These are phyloP conservation scores for Scomber scombrus DNA, from an alignment of 2,113 vertebrate species.

Conservation along the genomic window DNA sequence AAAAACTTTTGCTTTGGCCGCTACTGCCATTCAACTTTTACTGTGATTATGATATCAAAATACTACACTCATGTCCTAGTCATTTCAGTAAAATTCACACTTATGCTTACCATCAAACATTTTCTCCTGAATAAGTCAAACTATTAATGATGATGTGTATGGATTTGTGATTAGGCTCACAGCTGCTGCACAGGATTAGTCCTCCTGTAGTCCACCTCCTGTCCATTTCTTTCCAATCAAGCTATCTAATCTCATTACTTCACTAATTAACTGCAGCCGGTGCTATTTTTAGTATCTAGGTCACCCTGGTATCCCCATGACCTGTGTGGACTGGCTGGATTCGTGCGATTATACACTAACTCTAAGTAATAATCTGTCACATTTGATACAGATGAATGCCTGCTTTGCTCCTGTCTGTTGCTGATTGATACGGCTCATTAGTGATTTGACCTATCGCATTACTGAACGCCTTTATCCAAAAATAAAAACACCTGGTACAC, in stretches of 20 bases:
- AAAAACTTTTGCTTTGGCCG: background rate
- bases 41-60: background rate
- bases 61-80: background rate
- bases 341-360: constrained; percentile 1
- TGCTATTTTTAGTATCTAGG: constrained; percentile 77
- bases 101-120: background rate
- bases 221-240: constrained; percentile 66
- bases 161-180: constrained; percentile 40
- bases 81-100: background rate
- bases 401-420: background rate
- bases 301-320: constrained; percentile 52
- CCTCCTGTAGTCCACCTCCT: constrained; percentile 26
- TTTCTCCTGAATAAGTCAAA: constrained; percentile 24
- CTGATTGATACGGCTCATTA: background rate
- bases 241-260: constrained; percentile 75
- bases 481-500: background rate
- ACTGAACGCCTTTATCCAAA: background rate
- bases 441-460: background rate
- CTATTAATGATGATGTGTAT: constrained; percentile 26
- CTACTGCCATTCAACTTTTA: background rate
- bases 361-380: constrained; percentile 24
- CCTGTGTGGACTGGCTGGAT: constrained; percentile 56
- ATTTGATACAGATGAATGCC: constrained; percentile 6
- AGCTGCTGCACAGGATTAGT: constrained; percentile 59
- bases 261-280: constrained; percentile 71